A percentile compares a stretch with the other conserved stretches of the same genome.
Conservation (phyloP, 2,888 invertebrate species). For the Empis stercorea region DNA sequence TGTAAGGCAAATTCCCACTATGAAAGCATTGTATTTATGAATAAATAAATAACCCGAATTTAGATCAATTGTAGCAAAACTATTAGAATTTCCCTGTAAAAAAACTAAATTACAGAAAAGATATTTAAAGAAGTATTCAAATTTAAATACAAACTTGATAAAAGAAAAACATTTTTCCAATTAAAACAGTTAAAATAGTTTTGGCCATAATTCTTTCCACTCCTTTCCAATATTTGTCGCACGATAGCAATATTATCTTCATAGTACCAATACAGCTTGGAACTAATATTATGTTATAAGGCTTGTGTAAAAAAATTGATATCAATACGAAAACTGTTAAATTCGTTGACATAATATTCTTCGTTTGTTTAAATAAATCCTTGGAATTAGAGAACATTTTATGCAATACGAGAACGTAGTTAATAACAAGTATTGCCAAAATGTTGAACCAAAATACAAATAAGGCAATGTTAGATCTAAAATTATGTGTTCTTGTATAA, state of each 20-base stretch:
- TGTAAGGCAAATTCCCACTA: slow-evolving; percentile 58
- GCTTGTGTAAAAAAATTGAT: slow-evolving; percentile 51
- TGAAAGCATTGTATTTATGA: slow-evolving; percentile 53
- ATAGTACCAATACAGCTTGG: slow-evolving; percentile 33
- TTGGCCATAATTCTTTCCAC: slow-evolving; percentile 13
- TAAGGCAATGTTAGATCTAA: slow-evolving; percentile 15
- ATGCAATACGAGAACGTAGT: not conserved
- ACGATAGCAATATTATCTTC: slow-evolving; percentile 36
- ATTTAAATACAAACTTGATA: slow-evolving; percentile 52
- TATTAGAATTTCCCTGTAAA: slow-evolving; percentile 93
- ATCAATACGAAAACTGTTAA: slow-evolving; percentile 33
- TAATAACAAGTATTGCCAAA: slow-evolving; percentile 13
- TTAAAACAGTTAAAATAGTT: slow-evolving; percentile 40
- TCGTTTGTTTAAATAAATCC: slow-evolving; percentile 16
- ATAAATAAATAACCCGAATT: slow-evolving; percentile 82
- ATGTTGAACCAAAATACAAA: slow-evolving; percentile 23
- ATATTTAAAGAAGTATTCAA: not conserved
- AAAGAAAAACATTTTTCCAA: slow-evolving; percentile 71
- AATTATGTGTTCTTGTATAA: no score
- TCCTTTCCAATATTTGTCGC: slow-evolving; percentile 14
- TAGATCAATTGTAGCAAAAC: slow-evolving; percentile 80
- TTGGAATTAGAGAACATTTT: not conserved
- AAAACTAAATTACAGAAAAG: slow-evolving; percentile 1
- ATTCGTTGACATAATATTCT: slow-evolving; percentile 17
- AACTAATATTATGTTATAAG: slow-evolving; percentile 57